A percentile compares a stretch with the other conserved stretches of the same genome.
phyloP scores from a whole-genome alignment of 2,113 vertebrate genomes.

The Protomyctophum bolini region DNA sequence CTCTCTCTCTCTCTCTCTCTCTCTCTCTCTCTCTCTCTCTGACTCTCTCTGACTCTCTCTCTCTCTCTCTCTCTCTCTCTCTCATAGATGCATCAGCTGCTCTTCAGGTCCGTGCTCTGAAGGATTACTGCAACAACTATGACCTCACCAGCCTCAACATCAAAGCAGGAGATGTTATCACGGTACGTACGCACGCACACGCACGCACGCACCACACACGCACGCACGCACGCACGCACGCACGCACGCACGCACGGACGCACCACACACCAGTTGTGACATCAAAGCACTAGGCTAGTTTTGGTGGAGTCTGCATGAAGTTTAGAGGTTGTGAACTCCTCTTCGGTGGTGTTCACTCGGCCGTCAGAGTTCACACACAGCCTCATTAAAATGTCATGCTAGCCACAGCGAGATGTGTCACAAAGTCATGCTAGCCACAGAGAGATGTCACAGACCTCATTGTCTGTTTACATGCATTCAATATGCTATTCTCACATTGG shows the following conservation, averaged over 20 bases:
- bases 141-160: slow-evolving; percentile 98
- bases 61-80: neutral
- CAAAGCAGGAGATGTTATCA: slow-evolving; percentile 95
- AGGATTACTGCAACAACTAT: slow-evolving; percentile 99
- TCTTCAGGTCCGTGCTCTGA: slow-evolving; percentile 93
- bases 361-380: no score
- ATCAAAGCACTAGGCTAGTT: neutral
- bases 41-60: neutral
- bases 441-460: no score
- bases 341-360: no score
- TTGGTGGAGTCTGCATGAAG: no score
- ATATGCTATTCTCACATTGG: no score
- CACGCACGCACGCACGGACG: neutral
- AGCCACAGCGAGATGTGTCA: no score
- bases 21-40: slow-evolving; percentile 4
- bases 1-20: neutral
- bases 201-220: neutral
- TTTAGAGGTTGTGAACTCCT: no score
- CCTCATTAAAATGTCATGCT: no score
- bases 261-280: neutral
- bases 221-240: neutral
- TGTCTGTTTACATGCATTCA: no score
- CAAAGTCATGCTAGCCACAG: no score
- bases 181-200: slow-evolving; percentile 76
- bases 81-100: slow-evolving; percentile 91